Conservation (phyloP, 2,797 vertebrate genomes). For the Rousettus madagascariensis region DNA sequence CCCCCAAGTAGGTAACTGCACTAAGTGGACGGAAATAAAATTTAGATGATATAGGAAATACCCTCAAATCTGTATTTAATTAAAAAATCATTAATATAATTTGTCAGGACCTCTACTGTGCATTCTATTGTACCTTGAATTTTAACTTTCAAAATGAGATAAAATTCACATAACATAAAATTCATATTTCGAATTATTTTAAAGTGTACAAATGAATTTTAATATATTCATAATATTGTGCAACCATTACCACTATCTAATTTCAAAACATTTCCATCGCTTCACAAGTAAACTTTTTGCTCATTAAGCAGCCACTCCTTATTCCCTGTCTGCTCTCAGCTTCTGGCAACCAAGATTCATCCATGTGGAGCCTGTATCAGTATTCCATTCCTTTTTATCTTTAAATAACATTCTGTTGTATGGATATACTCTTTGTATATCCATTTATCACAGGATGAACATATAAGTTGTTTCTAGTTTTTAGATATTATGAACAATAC, state of each 20-base stretch:
- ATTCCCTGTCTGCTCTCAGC: background rate
- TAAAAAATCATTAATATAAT: background rate
- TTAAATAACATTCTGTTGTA: background rate
- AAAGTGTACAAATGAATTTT: background rate
- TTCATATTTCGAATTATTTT: background rate
- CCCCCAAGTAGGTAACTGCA: background rate
- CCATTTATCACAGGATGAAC: background rate
- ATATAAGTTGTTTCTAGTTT: background rate
- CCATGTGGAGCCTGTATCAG: background rate
- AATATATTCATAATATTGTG: background rate
- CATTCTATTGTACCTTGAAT: background rate
- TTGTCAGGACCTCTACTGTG: background rate
- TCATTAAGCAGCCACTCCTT: too few species aligned
- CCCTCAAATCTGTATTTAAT: background rate
- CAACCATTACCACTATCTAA: background rate
- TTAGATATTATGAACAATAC: background rate
- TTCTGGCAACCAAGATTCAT: background rate
- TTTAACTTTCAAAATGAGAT: background rate
- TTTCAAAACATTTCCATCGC: background rate
- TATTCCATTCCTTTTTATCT: background rate
- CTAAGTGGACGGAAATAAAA: background rate
- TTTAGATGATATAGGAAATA: background rate
- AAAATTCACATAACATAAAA: background rate
- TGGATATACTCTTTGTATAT: background rate
- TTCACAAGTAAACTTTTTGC: background rate